Percentiles rank a stretch among this genome's conserved stretches.
Evolutionary conservation across 2,113 vertebrate genomes (phyloP).

Genomic region (cat (Felis catus)): DNA sequence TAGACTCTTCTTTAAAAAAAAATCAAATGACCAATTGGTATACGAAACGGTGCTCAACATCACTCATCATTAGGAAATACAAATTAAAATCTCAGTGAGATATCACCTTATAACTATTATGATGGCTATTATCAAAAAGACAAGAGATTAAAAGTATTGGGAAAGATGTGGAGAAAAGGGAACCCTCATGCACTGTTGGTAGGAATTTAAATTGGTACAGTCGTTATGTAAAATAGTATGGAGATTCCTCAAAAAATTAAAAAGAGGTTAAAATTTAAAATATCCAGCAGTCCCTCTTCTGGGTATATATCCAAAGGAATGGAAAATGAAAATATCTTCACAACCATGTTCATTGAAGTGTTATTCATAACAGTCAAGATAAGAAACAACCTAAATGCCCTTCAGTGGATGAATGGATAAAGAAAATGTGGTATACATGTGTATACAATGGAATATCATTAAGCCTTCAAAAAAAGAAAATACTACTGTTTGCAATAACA

Average conservation of each 20-base stretch:
- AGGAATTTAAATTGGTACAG: background rate
- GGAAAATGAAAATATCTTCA: background rate
- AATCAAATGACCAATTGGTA: background rate
- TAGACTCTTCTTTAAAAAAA: background rate
- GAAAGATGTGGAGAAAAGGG: background rate
- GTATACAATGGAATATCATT: background rate
- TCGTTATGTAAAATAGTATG: background rate
- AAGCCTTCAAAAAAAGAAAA: background rate
- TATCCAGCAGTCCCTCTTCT: background rate
- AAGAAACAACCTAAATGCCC: background rate
- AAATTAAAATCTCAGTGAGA: background rate
- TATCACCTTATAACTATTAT: background rate
- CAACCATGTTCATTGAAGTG: background rate
- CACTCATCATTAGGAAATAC: background rate
- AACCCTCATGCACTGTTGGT: background rate
- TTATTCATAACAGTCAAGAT: background rate
- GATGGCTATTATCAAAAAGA: background rate
- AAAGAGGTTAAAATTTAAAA: background rate
- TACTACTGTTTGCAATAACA: background rate
- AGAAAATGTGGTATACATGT: background rate
- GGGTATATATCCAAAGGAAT: background rate
- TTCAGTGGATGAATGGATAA: background rate
- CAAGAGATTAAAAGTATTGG: background rate
- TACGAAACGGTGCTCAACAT: background rate
- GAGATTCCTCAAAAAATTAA: background rate